Evolutionary conservation across 2,888 invertebrate species (phyloP), one percentile per base, ranked within the genome.

Genomic region (Diarsia rubi): DNA sequence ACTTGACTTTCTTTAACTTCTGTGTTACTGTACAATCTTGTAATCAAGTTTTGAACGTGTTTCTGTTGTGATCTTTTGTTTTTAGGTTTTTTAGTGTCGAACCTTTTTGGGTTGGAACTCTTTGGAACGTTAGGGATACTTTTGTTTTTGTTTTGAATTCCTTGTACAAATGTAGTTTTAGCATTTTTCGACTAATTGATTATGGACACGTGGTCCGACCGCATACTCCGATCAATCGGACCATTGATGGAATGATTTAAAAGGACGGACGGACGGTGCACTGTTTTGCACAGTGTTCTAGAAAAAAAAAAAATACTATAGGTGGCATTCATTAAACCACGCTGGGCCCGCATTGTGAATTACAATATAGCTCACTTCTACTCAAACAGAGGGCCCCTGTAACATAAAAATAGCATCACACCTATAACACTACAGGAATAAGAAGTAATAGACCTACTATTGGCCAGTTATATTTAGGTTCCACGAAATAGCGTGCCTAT

Each of bases 1-100:
- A 59, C 69, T 77, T 69, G 71, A 73, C 74, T 71, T 75, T 78
- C 65, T 81, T 81, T 70, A 75, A 80, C 80, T 85, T 84, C 75
- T 82, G 62, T 83, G 65, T 71, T 69, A 65, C 52, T 57, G 75
- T 74, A 75, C 64, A 78, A 75, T 82, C 85, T 78, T 82, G 73
- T 78, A 75, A 83, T 84, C 66, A 77, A 84, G 72, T 82, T 82
- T 69, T 76, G 59, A 59, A 64, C 6, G 31, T 47, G 57, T 37
- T 73, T 63, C 62, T 64, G 42, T 74, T 45, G 24, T 67, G 27
- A 49, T 73, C 60, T 65, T 73, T 80, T 84, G 75, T 75, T 72
- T 65, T 60, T 3, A n/a, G 54, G 27, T 49, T 2, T 66, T 69
- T 69, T 27, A 49, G 9, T 3, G 16, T 59, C 9, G 12, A 54